Base-by-base conservation (phyloP, 2,888 invertebrate genomes). In the Therioaphis trifolii region DNA sequence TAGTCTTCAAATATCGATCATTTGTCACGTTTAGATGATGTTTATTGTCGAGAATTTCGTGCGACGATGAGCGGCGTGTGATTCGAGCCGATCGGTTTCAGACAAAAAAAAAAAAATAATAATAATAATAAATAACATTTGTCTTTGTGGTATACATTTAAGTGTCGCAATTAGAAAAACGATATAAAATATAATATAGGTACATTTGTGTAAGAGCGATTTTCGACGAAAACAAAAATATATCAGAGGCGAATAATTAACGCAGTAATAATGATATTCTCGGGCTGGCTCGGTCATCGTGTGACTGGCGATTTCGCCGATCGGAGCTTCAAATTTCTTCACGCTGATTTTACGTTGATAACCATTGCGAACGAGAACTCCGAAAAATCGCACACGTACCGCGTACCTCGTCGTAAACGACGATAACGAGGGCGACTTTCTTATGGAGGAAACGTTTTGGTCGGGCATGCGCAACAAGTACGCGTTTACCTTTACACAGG, bases 131-230 rank as follows among this genome's bases (percentile, higher is more conserved):
- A 74, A n/a, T n/a, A 40, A 55, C 24, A 55, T 58, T n/a, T n/a
- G 68, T 79, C 40, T 79, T 24, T 24, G 40, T 14, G 12, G 3
- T 18, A 21, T 27, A 79, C 78, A n/a, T n/a, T n/a, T n/a, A 79
- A 69, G 69, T n/a, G 68, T 43, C 55, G 69, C 27, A 79, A 69
- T 79, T 79, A 79, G 43, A 69, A 78, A 78, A n/a, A 79, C 40
- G 46, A 55, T 68, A n/a, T 43, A 52, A 12, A 52, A 18, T 5
- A 52, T 4, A 12, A 55, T 21, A 29, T n/a, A 27, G 3, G 21
- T 29, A 35, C 35, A 18, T 24, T 29, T 21, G 76, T 15, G 49
- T 68, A 55, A 68, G 55, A 55, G 24, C 55, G 69, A 43, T 69
- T 55, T 55, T n/a, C 55, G n/a, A 68, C 4, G 55, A 9, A 35